These are phyloP conservation scores for Capitulum mitella DNA, from an alignment of 2,888 invertebrate species.

Conservation along the genomic window DNA sequence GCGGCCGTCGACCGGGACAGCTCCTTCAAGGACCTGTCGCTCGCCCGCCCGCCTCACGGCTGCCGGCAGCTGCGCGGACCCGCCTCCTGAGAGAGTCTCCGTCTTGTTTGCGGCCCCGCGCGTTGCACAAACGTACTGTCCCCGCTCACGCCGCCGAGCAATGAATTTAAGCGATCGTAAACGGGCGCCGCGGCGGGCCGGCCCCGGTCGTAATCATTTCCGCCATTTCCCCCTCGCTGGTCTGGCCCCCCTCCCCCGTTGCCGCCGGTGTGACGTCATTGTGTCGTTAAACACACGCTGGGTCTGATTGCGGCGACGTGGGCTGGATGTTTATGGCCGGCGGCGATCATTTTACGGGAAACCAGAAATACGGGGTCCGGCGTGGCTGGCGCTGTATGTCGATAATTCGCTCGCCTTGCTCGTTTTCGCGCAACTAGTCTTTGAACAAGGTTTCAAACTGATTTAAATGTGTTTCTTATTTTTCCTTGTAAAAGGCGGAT, in stretches of 20 bases:
- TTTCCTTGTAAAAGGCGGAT: too few relatives aligned
- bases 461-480: too few relatives aligned
- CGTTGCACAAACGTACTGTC: neutral
- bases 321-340: too few relatives aligned
- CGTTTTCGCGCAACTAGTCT: too few relatives aligned
- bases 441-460: too few relatives aligned
- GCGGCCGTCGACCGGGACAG: neutral
- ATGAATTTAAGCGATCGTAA: slow-evolving; percentile 8
- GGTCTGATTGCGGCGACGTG: neutral
- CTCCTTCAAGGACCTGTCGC: neutral
- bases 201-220: neutral
- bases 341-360: too few relatives aligned
- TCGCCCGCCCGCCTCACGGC: neutral
- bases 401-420: too few relatives aligned
- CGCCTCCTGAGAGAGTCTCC: too few relatives aligned
- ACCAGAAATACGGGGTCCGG: too few relatives aligned
- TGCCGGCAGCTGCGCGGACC: too few relatives aligned
- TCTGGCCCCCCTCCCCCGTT: neutral
- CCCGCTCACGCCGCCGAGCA: neutral
- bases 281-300: neutral
- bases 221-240: neutral
- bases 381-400: too few relatives aligned
- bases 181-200: neutral
- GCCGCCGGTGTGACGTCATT: neutral
- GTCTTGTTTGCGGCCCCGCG: neutral